Evolutionary conservation across 2,888 invertebrate species (phyloP).

Genomic region (Apamea epomidion): DNA sequence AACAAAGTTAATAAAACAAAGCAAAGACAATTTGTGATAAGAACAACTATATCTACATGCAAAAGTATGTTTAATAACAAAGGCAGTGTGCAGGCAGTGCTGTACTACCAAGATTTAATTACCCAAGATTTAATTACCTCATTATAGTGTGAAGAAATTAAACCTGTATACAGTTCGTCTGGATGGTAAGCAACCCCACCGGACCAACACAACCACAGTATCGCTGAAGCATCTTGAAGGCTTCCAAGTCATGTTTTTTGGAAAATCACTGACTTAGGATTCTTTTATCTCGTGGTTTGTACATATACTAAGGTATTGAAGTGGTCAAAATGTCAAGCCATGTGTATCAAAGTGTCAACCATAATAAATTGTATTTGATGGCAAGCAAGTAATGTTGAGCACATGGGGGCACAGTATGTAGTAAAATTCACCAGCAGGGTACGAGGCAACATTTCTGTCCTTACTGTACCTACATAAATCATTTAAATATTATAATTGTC

Average conservation of each 20-base stretch:
- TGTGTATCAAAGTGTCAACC: background rate
- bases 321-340: background rate
- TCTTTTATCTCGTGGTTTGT: background rate
- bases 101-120: too few relatives aligned
- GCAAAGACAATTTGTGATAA: too few relatives aligned
- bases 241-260: background rate
- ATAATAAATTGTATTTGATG: background rate
- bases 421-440: background rate
- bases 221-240: too few relatives aligned
- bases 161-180: too few relatives aligned
- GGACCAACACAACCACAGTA: too few relatives aligned
- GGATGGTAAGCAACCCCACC: too few relatives aligned
- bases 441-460: background rate
- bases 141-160: too few relatives aligned
- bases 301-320: background rate
- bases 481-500: background rate
- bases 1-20: too few relatives aligned
- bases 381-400: background rate
- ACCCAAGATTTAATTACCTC: too few relatives aligned
- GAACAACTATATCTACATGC: too few relatives aligned
- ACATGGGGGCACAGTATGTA: background rate
- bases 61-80: too few relatives aligned
- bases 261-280: background rate
- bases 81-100: too few relatives aligned
- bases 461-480: slow-evolving; percentile 5